A percentile compares a stretch with the other conserved stretches of the same genome.
Conservation (phyloP, 2,113 vertebrate genomes). For the Toxotes chatareus region DNA sequence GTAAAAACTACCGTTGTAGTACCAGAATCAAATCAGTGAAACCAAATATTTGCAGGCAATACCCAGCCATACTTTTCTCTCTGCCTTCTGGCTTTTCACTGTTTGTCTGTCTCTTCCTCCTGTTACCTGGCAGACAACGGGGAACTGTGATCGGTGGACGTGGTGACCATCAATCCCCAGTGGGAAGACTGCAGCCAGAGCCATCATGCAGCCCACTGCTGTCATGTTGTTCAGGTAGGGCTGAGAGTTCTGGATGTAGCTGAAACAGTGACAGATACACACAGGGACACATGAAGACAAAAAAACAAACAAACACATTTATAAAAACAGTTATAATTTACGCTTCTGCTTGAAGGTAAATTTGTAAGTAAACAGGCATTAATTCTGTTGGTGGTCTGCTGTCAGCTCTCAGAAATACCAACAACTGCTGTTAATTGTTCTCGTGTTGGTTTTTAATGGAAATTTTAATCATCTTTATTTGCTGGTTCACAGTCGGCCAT, state of each 20-base stretch:
- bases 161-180: constrained; percentile 94
- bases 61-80: not conserved
- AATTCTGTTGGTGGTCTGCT: not conserved
- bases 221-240: constrained; percentile 97
- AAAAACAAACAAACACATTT: not conserved
- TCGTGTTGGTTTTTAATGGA: constrained; percentile 16
- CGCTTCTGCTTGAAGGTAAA: not conserved
- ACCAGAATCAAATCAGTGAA: not conserved
- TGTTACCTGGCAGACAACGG: constrained; percentile 94
- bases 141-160: constrained; percentile 88
- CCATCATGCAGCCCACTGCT: constrained; percentile 93
- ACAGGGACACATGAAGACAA: constrained; percentile 13
- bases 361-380: not conserved
- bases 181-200: constrained; percentile 92
- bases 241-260: constrained; percentile 98
- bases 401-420: constrained; percentile 13
- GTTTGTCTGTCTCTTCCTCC: not conserved
- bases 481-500: not conserved
- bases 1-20: not conserved
- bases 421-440: constrained; percentile 4
- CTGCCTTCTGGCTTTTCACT: constrained; percentile 12
- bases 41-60: constrained; percentile 18
- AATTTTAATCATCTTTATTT: not conserved
- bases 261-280: constrained; percentile 60
- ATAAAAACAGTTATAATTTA: not conserved